Conservation (phyloP, 2,797 vertebrate genomes). For the Coreius guichenoti region DNA sequence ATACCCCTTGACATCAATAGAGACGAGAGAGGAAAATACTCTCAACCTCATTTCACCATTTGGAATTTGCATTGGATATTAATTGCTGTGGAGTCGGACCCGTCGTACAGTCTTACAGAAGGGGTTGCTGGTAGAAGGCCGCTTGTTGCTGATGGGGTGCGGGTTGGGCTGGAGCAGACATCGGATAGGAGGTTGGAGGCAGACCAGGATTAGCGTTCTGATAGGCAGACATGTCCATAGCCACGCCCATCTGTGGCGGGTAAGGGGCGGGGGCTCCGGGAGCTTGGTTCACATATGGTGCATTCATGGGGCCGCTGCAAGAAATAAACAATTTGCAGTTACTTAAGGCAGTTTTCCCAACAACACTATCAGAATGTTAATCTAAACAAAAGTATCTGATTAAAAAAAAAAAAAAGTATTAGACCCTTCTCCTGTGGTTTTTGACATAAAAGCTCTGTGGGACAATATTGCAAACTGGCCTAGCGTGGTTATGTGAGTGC, state of each 20-base stretch:
- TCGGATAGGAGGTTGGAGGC: conserved; percentile 82
- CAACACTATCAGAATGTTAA: too few relatives aligned
- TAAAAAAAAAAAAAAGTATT: too few relatives aligned
- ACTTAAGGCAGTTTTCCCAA: not conserved
- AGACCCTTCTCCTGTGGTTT: not conserved
- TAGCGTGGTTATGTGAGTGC: too few relatives aligned
- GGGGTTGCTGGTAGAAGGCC: conserved; percentile 91
- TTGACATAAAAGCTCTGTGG: not conserved
- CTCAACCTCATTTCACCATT: conserved; percentile 31
- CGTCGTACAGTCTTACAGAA: conserved; percentile 78
- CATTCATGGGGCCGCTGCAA: conserved; percentile 81
- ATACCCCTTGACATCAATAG: conserved; percentile 24
- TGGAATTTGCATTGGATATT: conserved; percentile 53
- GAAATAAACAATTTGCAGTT: conserved; percentile 35
- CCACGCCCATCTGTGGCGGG: conserved; percentile 78
- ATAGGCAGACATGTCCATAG: conserved; percentile 88
- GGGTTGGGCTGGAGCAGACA: conserved; percentile 79
- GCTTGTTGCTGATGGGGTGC: conserved; percentile 79
- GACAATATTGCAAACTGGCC: not conserved
- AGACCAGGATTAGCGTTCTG: conserved; percentile 78
- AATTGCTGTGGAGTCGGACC: conserved; percentile 39
- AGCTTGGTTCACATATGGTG: conserved; percentile 82
- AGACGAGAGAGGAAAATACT: conserved; percentile 34
- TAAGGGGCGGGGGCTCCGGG: conserved; percentile 76
- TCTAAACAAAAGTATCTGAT: not conserved